A percentile compares a stretch with the other conserved stretches of the same genome.
phyloP scores from a whole-genome alignment of 2,888 invertebrate genomes.

The Muscina levida region DNA sequence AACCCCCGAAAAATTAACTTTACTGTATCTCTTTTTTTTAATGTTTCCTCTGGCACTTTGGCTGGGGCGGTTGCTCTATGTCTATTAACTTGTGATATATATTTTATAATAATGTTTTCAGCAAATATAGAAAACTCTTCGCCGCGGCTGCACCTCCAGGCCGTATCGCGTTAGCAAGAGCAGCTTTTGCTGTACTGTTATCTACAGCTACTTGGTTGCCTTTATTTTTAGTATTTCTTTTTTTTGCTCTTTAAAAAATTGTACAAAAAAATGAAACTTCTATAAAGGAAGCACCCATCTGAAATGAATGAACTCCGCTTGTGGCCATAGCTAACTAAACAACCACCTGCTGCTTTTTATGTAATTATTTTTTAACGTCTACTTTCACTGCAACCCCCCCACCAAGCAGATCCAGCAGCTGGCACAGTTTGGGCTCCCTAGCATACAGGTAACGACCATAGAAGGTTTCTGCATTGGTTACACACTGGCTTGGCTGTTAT shows the following conservation, averaged over 20 bases:
- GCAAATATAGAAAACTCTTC: slow-evolving; percentile 52
- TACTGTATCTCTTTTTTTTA: slow-evolving; percentile 11
- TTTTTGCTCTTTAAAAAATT: background rate
- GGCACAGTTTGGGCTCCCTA: background rate
- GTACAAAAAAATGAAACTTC: background rate
- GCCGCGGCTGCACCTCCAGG: too few species aligned
- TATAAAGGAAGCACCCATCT: background rate
- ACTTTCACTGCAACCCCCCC: background rate
- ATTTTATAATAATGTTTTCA: slow-evolving; percentile 63
- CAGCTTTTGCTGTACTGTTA: slow-evolving; percentile 28
- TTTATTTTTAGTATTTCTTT: slow-evolving; percentile 37
- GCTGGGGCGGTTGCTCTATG: background rate
- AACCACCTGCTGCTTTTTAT: slow-evolving; percentile 63
- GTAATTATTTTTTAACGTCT: slow-evolving; percentile 59
- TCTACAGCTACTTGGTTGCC: slow-evolving; percentile 53
- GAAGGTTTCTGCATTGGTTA: background rate
- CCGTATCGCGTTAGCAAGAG: background rate
- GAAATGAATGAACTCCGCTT: slow-evolving; percentile 26
- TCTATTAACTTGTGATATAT: slow-evolving; percentile 64
- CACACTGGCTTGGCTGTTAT: background rate
- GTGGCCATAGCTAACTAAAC: slow-evolving; percentile 32
- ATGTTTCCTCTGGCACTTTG: background rate
- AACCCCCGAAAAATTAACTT: background rate
- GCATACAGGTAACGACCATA: background rate
- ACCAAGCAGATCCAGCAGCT: background rate